These are phyloP conservation scores for Netelia melanura DNA, from an alignment of 2,888 invertebrate genomes.

Conservation along the genomic window DNA sequence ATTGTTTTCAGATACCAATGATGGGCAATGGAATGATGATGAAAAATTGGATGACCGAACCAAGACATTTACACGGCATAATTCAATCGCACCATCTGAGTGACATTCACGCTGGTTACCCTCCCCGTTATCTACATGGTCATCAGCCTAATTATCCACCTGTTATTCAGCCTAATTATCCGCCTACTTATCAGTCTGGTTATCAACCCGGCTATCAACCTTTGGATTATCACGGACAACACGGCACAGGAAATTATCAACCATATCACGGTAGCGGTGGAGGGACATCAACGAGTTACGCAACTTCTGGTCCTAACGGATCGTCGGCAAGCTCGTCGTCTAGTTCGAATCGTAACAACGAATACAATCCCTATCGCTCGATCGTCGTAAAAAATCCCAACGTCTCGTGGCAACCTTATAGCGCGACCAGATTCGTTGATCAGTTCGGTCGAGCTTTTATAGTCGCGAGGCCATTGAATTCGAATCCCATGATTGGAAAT, in stretches of 20 bases:
- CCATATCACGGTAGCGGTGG: background rate
- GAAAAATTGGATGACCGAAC: background rate
- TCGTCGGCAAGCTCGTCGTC: constrained; percentile 12
- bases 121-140: background rate
- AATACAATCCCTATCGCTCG: constrained; percentile 16
- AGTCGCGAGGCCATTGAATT: background rate
- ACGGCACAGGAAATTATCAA: constrained; percentile 5
- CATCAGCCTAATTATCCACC: background rate
- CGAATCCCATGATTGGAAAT: constrained; percentile 5
- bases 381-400: constrained; percentile 12
- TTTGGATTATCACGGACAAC: background rate
- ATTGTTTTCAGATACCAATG: background rate
- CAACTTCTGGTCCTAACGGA: constrained; percentile 6
- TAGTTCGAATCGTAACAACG: background rate
- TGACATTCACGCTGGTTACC: background rate
- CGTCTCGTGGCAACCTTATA: background rate
- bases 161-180: constrained; percentile 10
- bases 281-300: background rate
- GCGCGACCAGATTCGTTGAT: constrained; percentile 19
- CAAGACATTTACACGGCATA: background rate
- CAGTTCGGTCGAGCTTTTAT: constrained; percentile 36
- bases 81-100: background rate
- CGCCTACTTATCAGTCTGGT: constrained; percentile 19
- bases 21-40: background rate
- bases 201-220: constrained; percentile 1